A percentile compares a stretch with the other conserved stretches of the same genome.
phyloP scores from a whole-genome alignment of 1,140 invertebrate genomes.

The Drosophila persimilis region DNA sequence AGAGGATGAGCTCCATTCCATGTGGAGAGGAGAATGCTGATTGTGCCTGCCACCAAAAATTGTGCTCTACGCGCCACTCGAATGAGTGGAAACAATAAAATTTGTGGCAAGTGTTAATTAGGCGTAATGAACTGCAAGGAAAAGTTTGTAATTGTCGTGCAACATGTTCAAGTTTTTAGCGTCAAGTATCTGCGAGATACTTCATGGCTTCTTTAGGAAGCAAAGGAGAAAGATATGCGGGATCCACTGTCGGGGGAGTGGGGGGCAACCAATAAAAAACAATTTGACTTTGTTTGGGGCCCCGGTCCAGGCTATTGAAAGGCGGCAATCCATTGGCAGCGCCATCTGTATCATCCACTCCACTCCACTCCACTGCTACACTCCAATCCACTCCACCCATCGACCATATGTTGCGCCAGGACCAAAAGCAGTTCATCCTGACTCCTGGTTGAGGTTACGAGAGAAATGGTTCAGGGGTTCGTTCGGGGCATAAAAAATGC shows the following conservation, averaged over 20 bases:
- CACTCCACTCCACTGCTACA: not conserved
- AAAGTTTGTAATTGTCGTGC: slow-evolving; percentile 65
- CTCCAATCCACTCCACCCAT: slow-evolving; percentile 35
- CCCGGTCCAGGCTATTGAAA: slow-evolving; percentile 54
- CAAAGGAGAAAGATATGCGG: slow-evolving; percentile 5
- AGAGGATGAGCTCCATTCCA: slow-evolving; percentile 16
- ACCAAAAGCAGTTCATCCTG: slow-evolving; percentile 51
- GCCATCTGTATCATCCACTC: slow-evolving; percentile 76
- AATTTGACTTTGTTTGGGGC: slow-evolving; percentile 45
- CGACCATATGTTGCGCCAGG: slow-evolving; percentile 80
- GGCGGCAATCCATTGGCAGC: slow-evolving; percentile 62
- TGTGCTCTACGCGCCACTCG: slow-evolving; percentile 58
- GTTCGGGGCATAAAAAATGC: slow-evolving; percentile 70
- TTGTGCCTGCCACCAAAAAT: slow-evolving; percentile 36
- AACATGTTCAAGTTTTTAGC: slow-evolving; percentile 47
- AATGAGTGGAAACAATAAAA: slow-evolving; percentile 72
- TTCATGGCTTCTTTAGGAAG: slow-evolving; percentile 8
- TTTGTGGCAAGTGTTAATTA: slow-evolving; percentile 76
- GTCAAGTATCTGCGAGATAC: slow-evolving; percentile 56
- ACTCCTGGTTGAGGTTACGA: slow-evolving; percentile 14
- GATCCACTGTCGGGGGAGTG: not conserved
- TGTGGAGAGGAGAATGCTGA: slow-evolving; percentile 1
- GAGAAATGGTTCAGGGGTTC: slow-evolving; percentile 24
- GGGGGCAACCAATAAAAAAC: slow-evolving; percentile 68
- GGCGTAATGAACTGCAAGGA: slow-evolving; percentile 61